A percentile compares a stretch with the other conserved stretches of the same genome.
These are phyloP conservation scores for Scaptomyza polygonia DNA, from an alignment of 2,888 invertebrate species.

Conservation along the genomic window DNA sequence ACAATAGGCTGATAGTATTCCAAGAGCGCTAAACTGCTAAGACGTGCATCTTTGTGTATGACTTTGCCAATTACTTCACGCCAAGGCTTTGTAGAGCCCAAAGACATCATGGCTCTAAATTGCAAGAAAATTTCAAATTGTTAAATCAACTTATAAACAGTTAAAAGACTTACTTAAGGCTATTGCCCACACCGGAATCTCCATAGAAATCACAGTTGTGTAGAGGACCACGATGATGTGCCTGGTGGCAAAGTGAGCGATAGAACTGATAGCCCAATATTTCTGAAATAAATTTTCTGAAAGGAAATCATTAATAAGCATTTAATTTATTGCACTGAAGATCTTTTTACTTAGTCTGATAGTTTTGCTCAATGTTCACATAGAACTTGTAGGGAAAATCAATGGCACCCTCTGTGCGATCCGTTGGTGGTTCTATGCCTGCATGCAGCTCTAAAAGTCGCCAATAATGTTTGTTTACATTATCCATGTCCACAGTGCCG, in stretches of 20 bases:
- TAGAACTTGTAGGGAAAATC: conserved; percentile 92
- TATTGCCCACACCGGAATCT: conserved; percentile 90
- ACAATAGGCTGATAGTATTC: conserved; percentile 90
- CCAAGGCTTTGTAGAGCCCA: conserved; percentile 91
- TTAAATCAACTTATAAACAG: conserved; percentile 58
- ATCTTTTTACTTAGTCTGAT: conserved; percentile 80
- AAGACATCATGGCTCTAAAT: conserved; percentile 85
- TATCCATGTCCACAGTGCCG: conserved; percentile 86
- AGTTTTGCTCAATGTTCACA: conserved; percentile 82
- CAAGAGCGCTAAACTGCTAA: conserved; percentile 90
- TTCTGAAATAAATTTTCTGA: conserved; percentile 90
- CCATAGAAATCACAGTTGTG: conserved; percentile 94
- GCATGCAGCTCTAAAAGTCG: conserved; percentile 87
- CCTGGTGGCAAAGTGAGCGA: conserved; percentile 89
- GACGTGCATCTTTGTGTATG: conserved; percentile 89
- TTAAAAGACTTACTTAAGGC: conserved; percentile 84
- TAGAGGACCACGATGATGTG: conserved; percentile 89
- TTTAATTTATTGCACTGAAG: fast-evolving
- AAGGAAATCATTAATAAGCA: conserved; percentile 46
- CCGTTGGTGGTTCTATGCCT: conserved; percentile 88
- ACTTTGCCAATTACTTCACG: conserved; percentile 89
- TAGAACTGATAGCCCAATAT: conserved; percentile 93
- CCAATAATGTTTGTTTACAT: conserved; percentile 89
- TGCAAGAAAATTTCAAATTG: too few relatives aligned
- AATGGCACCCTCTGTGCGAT: conserved; percentile 88